These are phyloP conservation scores for Stenodema calcarata DNA, from an alignment of 2,888 invertebrate species.

Conservation along the genomic window DNA sequence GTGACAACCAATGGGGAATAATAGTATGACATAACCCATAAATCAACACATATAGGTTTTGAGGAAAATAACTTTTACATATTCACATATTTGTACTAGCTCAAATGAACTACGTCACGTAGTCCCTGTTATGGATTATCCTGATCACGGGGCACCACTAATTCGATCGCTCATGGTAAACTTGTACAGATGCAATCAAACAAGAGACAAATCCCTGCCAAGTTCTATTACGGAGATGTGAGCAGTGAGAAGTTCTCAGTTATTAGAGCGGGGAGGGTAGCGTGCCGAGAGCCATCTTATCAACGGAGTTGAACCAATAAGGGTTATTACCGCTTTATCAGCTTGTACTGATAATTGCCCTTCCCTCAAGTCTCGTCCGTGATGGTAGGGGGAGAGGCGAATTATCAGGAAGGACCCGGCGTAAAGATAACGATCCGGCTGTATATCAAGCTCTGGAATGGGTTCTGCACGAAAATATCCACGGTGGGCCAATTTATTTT, in stretches of 20 bases:
- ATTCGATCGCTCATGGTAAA: not conserved
- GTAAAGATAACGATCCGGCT: not conserved
- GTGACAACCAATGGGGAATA: too few relatives aligned
- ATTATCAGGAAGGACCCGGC: not conserved
- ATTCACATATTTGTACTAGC: too few relatives aligned
- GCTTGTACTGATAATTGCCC: conserved; percentile 29
- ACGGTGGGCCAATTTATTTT: too few relatives aligned
- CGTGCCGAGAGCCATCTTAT: not conserved
- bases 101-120: too few relatives aligned
- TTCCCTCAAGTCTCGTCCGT: not conserved
- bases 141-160: not conserved
- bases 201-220: not conserved
- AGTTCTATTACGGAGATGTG: not conserved
- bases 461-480: too few relatives aligned
- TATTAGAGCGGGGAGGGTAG: not conserved
- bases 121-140: not conserved
- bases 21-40: too few relatives aligned
- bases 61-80: too few relatives aligned
- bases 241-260: not conserved
- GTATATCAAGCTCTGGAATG: too few relatives aligned
- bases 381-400: not conserved
- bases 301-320: not conserved
- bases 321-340: conserved; percentile 27
- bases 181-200: not conserved
- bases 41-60: too few relatives aligned